Evolutionary conservation across 2,888 invertebrate species (phyloP).

Genomic region (Elysia crispata): DNA sequence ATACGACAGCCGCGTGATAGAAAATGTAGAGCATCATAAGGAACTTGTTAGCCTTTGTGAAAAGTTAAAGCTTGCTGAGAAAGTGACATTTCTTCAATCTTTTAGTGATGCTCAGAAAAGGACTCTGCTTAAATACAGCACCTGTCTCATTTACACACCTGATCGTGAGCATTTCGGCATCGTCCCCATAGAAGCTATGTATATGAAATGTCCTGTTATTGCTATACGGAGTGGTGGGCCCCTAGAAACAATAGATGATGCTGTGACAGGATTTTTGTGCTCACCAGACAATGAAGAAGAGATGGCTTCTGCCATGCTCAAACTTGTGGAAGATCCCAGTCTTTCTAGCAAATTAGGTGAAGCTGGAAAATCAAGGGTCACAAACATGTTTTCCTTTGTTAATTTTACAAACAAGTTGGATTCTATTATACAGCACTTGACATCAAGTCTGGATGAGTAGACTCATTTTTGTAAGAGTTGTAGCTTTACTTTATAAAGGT

Average conservation of each 20-base stretch:
- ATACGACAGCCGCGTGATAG: slow-evolving; percentile 91
- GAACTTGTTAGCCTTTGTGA: slow-evolving; percentile 85
- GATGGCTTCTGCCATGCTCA: slow-evolving; percentile 88
- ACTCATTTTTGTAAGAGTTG: no score
- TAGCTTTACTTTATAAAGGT: no score
- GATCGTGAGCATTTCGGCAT: slow-evolving; percentile 99
- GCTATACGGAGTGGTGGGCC: slow-evolving; percentile 98
- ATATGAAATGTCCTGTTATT: slow-evolving; percentile 92
- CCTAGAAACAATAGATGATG: slow-evolving; percentile 87
- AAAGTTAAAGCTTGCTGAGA: slow-evolving; percentile 80
- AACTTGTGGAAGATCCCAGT: slow-evolving; percentile 83
- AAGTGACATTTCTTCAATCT: slow-evolving; percentile 90
- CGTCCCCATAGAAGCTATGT: slow-evolving; percentile 99
- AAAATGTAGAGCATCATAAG: slow-evolving; percentile 91
- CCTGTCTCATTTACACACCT: slow-evolving; percentile 95
- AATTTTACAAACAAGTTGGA: slow-evolving; percentile 82
- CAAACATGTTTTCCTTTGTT: slow-evolving; percentile 89
- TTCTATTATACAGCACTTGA: slow-evolving; percentile 55
- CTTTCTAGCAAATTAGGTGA: slow-evolving; percentile 85
- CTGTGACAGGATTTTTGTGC: slow-evolving; percentile 78
- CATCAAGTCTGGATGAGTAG: not conserved
- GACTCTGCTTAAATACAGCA: slow-evolving; percentile 86
- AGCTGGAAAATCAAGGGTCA: slow-evolving; percentile 85
- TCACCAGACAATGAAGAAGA: slow-evolving; percentile 80
- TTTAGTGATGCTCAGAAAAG: slow-evolving; percentile 91